phyloP scores from a whole-genome alignment of 2,888 invertebrate genomes.

The Cryptocephalus primarius region DNA sequence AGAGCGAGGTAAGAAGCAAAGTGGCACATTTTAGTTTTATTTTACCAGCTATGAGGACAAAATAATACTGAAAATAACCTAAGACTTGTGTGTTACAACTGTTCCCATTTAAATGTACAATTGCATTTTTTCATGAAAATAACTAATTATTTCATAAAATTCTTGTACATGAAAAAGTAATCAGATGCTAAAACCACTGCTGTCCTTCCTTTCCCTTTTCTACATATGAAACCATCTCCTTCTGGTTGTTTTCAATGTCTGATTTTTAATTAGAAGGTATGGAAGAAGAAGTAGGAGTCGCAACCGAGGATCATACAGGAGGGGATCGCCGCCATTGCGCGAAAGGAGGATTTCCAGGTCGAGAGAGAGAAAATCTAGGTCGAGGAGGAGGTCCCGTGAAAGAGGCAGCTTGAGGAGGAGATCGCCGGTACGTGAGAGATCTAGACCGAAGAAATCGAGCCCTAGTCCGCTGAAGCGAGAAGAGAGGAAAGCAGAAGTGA shows the following conservation, averaged over 20 bases:
- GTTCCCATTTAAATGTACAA: too few species aligned
- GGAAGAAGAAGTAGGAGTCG: constrained; percentile 31
- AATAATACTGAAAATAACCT: too few species aligned
- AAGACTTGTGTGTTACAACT: too few species aligned
- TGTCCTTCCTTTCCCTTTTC: too few species aligned
- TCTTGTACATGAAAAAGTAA: too few species aligned
- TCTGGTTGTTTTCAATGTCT: not conserved
- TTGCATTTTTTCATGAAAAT: too few species aligned
- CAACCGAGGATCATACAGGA: constrained; percentile 26
- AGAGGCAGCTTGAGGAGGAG: constrained; percentile 29
- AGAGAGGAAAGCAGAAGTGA: constrained; percentile 23
- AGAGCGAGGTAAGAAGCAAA: constrained; percentile 15
- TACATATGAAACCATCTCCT: too few species aligned
- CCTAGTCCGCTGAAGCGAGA: constrained; percentile 28
- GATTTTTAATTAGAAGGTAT: constrained; percentile 11
- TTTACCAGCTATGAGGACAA: too few species aligned
- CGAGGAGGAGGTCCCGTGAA: constrained; percentile 30
- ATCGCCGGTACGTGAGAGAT: constrained; percentile 30
- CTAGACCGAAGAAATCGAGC: constrained; percentile 27
- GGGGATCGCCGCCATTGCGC: constrained; percentile 25
- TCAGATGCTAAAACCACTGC: too few species aligned
- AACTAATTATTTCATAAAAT: too few species aligned
- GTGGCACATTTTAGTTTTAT: too few species aligned
- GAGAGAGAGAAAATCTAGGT: constrained; percentile 33
- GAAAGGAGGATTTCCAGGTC: constrained; percentile 28